Evolutionary conservation across 2,888 invertebrate genomes (phyloP), one percentile per base, ranked within the genome.

Genomic region (Plebejus argus): DNA sequence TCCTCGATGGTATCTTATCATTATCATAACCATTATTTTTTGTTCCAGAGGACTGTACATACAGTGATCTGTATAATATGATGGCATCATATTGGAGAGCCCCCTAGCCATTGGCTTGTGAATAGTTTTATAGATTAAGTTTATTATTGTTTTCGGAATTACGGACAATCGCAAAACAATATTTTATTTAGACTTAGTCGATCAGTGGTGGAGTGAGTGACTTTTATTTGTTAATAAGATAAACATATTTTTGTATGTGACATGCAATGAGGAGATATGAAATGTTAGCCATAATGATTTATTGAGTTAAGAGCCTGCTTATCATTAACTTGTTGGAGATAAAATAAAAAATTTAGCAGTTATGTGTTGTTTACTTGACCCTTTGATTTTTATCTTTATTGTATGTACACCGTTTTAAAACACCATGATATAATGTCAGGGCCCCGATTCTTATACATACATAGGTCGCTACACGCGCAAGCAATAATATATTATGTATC

Each of bases 271-370:
- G 85, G 86, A 85, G 84, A 83, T 88, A 88, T 88, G 85, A 89
- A 88, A 83, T 86, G 86, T 88, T 90, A 91, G 90, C 86, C 86
- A 89, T 91, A 90, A 91, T 87, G 88, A 89, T 88, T 88, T 90
- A 87, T 88, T 89, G 88, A 88, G 86, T 86, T 89, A 90, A 90
- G 90, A 83, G 89, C 86, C 85, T 84, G 91, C 92, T 91, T 93
- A 92, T 92, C 90, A 91, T 89, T 91, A 90, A 91, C 88, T 91
- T 91, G 92, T 93, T 93, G 91, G 90, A 92, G 89, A 88, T 89
- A 33, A 49, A 89, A 93, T 91, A 90, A 91, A 93, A 91, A 89
- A 90, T 91, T 90, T 90, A 88, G 91, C 91, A 76, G 76, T 76
- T 76, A n/a, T 58, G 33, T 76, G 35, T 61, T 35, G 53, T 76